Conservation (phyloP, 2,797 vertebrate genomes). For the Sebastes matsubarae region DNA sequence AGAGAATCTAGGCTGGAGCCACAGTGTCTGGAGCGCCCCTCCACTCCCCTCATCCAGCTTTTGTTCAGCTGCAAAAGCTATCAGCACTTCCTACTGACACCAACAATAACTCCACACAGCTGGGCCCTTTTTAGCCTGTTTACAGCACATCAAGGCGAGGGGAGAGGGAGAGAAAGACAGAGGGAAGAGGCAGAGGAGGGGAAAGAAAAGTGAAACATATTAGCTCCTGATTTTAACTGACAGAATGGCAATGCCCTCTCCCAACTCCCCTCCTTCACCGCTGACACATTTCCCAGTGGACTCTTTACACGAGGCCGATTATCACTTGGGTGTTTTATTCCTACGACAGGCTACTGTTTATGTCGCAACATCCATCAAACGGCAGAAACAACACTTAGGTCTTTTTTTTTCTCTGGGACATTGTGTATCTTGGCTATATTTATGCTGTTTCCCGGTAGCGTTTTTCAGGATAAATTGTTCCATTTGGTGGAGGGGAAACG, state of each 20-base stretch:
- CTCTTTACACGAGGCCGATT: conserved; percentile 43
- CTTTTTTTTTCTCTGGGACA: conserved; percentile 12
- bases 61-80: conserved; percentile 92
- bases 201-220: conserved; percentile 85
- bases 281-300: conserved; percentile 53
- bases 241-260: conserved; percentile 70
- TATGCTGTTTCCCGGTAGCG: conserved; percentile 43
- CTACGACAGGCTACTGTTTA: conserved; percentile 55
- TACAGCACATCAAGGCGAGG: conserved; percentile 88
- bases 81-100: conserved; percentile 91
- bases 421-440: conserved; percentile 43
- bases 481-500: conserved; percentile 64
- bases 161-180: conserved; percentile 61
- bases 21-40: conserved; percentile 88
- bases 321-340: conserved; percentile 28
- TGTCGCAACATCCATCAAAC: conserved; percentile 50
- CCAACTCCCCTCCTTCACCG: conserved; percentile 29
- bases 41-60: conserved; percentile 89
- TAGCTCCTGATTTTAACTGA: conserved; percentile 84
- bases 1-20: conserved; percentile 91
- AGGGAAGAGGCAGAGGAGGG: conserved; percentile 74
- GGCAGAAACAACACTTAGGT: conserved; percentile 31
- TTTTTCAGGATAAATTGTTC: conserved; percentile 59
- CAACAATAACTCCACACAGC: conserved; percentile 91
- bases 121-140: conserved; percentile 90